phyloP scores from a whole-genome alignment of 2,797 vertebrate genomes.

The Gobionotothen gibberifrons region DNA sequence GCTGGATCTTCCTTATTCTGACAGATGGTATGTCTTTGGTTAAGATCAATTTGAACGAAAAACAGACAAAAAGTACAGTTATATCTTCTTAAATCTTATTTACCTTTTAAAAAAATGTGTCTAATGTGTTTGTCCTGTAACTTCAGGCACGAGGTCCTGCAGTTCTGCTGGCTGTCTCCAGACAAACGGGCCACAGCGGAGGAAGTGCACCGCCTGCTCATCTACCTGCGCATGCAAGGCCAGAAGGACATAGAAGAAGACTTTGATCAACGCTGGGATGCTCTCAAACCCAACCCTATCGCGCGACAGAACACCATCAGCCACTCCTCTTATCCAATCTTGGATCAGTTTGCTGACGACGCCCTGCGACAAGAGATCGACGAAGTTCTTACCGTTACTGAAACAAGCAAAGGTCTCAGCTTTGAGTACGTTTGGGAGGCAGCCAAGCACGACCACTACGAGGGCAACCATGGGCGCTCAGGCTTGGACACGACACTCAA shows the following conservation, averaged over 20 bases:
- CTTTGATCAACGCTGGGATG: slow-evolving; percentile 96
- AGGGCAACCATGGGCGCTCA: slow-evolving; percentile 81
- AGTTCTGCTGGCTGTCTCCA: slow-evolving; percentile 96
- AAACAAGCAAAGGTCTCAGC: slow-evolving; percentile 97
- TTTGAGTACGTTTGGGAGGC: slow-evolving; percentile 99
- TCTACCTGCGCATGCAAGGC: slow-evolving; percentile 97
- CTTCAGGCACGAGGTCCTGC: slow-evolving; percentile 94
- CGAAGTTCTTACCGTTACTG: slow-evolving; percentile 96
- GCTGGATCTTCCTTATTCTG: slow-evolving; percentile 94
- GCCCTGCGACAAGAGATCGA: slow-evolving; percentile 93
- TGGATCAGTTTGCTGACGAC: slow-evolving; percentile 92
- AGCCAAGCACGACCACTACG: slow-evolving; percentile 95
- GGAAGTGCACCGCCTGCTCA: slow-evolving; percentile 94
- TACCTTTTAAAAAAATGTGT: background rate
- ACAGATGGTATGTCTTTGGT: slow-evolving; percentile 90
- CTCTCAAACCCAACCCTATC: slow-evolving; percentile 91
- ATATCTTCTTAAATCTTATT: too few relatives aligned
- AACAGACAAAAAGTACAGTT: background rate
- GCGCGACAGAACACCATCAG: slow-evolving; percentile 86
- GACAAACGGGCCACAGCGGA: slow-evolving; percentile 95
- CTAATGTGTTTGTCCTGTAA: slow-evolving; percentile 11
- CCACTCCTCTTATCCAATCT: slow-evolving; percentile 93
- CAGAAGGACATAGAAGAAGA: slow-evolving; percentile 93
- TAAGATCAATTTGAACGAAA: background rate
- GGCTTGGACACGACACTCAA: slow-evolving; percentile 89